Percentiles rank a stretch among this genome's conserved stretches.
Evolutionary conservation across 2,113 vertebrate genomes (phyloP).

Genomic region (Cyprinus carpio): DNA sequence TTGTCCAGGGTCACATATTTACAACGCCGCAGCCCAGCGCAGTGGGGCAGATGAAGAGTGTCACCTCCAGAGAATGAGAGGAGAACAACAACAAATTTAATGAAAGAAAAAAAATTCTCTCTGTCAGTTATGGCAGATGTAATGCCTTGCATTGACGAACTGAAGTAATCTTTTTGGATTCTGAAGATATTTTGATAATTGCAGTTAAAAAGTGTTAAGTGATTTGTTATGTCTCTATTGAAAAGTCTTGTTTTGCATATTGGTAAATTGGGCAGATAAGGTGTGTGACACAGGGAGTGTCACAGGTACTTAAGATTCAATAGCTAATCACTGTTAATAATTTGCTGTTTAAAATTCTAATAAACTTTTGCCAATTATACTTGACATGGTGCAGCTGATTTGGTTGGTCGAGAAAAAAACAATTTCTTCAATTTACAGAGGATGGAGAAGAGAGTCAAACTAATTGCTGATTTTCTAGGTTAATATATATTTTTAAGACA

Average conservation of each 20-base stretch:
- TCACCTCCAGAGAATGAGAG: constrained; percentile 39
- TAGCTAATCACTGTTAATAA: background rate
- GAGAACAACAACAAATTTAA: constrained; percentile 55
- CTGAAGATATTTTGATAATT: background rate
- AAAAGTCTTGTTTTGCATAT: background rate
- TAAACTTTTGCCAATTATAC: background rate
- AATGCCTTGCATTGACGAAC: background rate
- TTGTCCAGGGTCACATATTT: too few species aligned
- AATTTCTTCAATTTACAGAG: background rate
- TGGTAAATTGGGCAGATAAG: background rate
- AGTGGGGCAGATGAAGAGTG: constrained; percentile 39
- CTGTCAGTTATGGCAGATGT: background rate
- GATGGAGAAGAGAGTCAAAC: background rate
- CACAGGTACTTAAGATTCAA: background rate
- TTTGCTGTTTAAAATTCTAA: background rate
- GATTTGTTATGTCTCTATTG: background rate
- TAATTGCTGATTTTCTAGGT: too few species aligned
- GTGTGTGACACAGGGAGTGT: too few species aligned
- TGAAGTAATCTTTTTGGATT: background rate
- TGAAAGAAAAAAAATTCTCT: too few species aligned
- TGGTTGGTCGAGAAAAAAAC: background rate
- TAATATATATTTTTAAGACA: background rate
- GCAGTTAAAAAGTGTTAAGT: background rate
- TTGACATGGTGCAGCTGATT: background rate
- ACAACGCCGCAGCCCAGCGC: constrained; percentile 76